Conservation (phyloP, 2,888 invertebrate species). For the Sinohyriopsis cumingii region DNA sequence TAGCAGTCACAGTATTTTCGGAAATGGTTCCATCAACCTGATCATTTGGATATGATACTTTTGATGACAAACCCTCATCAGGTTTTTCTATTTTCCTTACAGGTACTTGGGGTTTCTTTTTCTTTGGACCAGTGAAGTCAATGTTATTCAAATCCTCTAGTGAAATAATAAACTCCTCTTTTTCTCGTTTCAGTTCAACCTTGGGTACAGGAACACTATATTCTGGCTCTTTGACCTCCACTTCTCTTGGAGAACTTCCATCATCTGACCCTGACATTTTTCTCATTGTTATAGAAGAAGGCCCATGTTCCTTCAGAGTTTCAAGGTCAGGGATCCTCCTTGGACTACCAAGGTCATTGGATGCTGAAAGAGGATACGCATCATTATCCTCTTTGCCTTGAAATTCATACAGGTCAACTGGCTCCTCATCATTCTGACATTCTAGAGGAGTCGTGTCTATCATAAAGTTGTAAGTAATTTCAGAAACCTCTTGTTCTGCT, state of each 20-base stretch:
- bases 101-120: slow-evolving; percentile 15
- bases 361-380: not conserved
- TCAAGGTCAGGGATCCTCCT: slow-evolving; percentile 39
- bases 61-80: no score
- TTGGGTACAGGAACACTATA: not conserved
- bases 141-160: slow-evolving; percentile 54
- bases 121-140: slow-evolving; percentile 37
- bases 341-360: slow-evolving; percentile 18
- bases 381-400: slow-evolving; percentile 9
- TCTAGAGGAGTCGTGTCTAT: slow-evolving; percentile 42
- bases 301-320: slow-evolving; percentile 33
- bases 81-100: no score
- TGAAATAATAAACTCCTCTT: slow-evolving; percentile 62
- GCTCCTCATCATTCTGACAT: slow-evolving; percentile 38
- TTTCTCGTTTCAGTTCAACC: slow-evolving; percentile 19
- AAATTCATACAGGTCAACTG: slow-evolving; percentile 16
- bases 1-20: slow-evolving; percentile 11
- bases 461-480: slow-evolving; percentile 49
- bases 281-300: slow-evolving; percentile 5
- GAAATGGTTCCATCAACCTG: slow-evolving; percentile 8
- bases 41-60: no score
- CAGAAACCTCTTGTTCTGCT: slow-evolving; percentile 31
- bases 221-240: slow-evolving; percentile 5
- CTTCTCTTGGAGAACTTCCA: slow-evolving; percentile 15
- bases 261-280: slow-evolving; percentile 11